Conservation (phyloP, 2,797 vertebrate genomes). For the Eurystomus glaucurus region DNA sequence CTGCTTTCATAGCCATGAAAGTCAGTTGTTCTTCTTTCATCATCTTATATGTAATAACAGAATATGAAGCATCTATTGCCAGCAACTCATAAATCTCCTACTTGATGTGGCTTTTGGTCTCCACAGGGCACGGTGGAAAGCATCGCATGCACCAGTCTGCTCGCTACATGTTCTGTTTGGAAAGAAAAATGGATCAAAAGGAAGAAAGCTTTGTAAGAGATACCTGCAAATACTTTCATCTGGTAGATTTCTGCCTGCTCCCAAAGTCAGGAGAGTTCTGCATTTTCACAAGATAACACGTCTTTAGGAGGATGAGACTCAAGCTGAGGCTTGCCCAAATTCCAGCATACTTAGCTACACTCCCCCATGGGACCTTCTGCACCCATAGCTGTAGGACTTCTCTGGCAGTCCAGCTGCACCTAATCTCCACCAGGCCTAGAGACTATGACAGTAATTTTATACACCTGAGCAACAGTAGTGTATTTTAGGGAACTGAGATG, state of each 20-base stretch:
- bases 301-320: background rate
- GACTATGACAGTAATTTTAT: background rate
- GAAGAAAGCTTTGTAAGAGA: slow-evolving; percentile 33
- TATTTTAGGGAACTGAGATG: background rate
- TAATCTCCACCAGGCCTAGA: background rate
- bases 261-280: background rate
- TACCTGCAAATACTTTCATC: slow-evolving; percentile 59
- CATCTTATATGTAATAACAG: slow-evolving; percentile 67
- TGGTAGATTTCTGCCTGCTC: slow-evolving; percentile 19
- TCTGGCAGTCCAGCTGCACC: background rate
- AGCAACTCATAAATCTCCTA: slow-evolving; percentile 66
- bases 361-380: background rate
- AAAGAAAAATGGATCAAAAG: slow-evolving; percentile 70
- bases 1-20: slow-evolving; percentile 61
- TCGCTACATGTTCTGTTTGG: slow-evolving; percentile 28
- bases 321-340: background rate
- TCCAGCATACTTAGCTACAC: background rate
- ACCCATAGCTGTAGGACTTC: background rate
- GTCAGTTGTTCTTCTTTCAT: slow-evolving; percentile 68
- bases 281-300: background rate
- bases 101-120: slow-evolving; percentile 74
- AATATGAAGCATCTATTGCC: slow-evolving; percentile 70
- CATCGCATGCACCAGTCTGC: background rate
- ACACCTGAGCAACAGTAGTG: background rate
- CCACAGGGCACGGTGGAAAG: slow-evolving; percentile 56